A percentile compares a stretch with the other conserved stretches of the same genome.
Conservation (phyloP, 2,888 invertebrate species). For the Aethes cnicana region DNA sequence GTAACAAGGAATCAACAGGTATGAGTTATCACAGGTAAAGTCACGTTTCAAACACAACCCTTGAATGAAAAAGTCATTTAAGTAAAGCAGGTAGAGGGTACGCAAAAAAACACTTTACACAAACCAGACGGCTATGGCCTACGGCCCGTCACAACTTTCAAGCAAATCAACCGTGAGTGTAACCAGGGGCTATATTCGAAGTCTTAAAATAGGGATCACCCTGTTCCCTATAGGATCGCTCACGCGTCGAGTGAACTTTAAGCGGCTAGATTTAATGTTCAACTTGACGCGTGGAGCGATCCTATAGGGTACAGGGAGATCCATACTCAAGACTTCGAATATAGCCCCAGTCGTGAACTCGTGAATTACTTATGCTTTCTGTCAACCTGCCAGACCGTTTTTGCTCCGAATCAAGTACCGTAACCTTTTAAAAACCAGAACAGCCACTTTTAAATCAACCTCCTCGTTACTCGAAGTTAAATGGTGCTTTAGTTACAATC, state of each 20-base stretch:
- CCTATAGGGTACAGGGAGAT: too few relatives aligned
- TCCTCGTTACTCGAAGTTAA: too few relatives aligned
- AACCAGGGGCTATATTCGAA: too few relatives aligned
- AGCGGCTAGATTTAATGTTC: too few relatives aligned
- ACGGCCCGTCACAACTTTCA: conserved; percentile 48
- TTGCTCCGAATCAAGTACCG: conserved; percentile 21
- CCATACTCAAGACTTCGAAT: too few relatives aligned
- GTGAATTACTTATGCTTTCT: conserved; percentile 42
- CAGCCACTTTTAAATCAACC: too few relatives aligned
- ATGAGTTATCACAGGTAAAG: conserved; percentile 17
- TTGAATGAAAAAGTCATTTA: conserved; percentile 13
- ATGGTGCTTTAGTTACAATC: too few relatives aligned
- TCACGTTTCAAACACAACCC: conserved; percentile 27
- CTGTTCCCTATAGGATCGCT: too few relatives aligned
- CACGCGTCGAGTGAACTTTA: too few relatives aligned
- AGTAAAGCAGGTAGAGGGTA: conserved; percentile 35
- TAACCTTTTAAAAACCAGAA: neutral
- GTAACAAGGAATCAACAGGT: conserved; percentile 1
- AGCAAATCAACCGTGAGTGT: conserved; percentile 54
- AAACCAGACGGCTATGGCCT: conserved; percentile 50
- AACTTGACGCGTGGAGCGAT: too few relatives aligned
- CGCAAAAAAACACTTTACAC: conserved; percentile 47
- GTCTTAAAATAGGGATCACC: too few relatives aligned
- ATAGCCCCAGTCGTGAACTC: conserved; percentile 49
- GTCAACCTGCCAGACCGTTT: conserved; percentile 29